A percentile compares a stretch with the other conserved stretches of the same genome.
Conservation (phyloP, 2,797 vertebrate species). For the Meriones psammophilus region DNA sequence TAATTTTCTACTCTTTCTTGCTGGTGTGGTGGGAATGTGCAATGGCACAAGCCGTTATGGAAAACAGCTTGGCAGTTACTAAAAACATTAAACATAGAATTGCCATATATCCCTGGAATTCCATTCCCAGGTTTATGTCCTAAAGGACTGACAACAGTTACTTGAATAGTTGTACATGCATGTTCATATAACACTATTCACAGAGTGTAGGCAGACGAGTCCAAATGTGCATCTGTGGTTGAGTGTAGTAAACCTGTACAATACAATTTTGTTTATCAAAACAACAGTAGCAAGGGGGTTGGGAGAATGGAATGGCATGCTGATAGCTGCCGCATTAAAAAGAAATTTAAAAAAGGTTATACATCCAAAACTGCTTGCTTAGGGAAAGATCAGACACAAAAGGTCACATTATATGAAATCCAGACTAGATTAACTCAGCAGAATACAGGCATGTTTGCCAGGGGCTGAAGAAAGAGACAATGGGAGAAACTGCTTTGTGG, state of each 20-base stretch:
- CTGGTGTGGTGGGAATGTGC: constrained; percentile 34
- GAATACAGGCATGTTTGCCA: not conserved
- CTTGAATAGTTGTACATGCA: not conserved
- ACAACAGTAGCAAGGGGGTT: not conserved
- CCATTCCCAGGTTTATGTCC: not conserved
- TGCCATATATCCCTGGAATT: not conserved
- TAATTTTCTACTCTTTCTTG: constrained; percentile 26
- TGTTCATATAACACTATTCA: not conserved
- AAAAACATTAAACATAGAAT: constrained; percentile 19
- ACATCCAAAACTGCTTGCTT: not conserved
- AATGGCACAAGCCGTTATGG: not conserved
- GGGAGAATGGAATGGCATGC: too few relatives aligned
- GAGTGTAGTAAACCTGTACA: not conserved
- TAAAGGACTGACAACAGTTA: not conserved
- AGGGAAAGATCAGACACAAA: not conserved
- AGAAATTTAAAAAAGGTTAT: not conserved
- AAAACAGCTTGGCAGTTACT: constrained; percentile 13
- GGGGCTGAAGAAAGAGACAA: too few relatives aligned
- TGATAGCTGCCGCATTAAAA: too few relatives aligned
- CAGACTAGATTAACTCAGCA: not conserved
- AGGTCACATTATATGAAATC: not conserved
- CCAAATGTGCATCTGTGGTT: not conserved
- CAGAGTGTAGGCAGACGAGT: not conserved
- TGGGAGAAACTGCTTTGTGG: not conserved
- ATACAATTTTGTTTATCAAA: not conserved